Percentiles rank a stretch among this genome's conserved stretches.
Conservation (phyloP, 2,888 invertebrate species). For the Ephialtes manifestator region DNA sequence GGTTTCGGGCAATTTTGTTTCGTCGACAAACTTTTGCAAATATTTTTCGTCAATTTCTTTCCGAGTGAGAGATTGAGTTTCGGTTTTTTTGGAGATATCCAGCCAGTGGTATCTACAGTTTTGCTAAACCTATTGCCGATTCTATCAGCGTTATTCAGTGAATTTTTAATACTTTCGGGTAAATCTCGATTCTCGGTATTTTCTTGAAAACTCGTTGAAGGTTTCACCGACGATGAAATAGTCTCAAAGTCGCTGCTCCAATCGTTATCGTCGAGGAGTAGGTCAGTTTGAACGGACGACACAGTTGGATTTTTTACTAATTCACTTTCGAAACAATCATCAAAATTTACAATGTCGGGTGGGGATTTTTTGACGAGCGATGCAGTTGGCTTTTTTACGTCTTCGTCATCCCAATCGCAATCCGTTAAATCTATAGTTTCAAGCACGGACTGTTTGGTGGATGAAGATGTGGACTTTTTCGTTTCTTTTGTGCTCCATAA, state of each 20-base stretch:
- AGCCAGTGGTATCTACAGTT: constrained; percentile 23
- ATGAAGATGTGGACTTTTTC: not conserved
- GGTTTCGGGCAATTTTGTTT: not conserved
- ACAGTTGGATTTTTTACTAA: not conserved
- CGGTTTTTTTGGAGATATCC: constrained; percentile 50
- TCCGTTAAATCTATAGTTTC: not conserved
- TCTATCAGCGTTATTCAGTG: not conserved
- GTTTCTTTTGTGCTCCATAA: constrained; percentile 1
- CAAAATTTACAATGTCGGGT: not conserved
- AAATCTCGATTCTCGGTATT: not conserved
- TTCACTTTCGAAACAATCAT: not conserved
- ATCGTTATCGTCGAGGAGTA: constrained; percentile 70
- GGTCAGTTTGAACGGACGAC: constrained; percentile 25
- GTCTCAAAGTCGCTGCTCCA: constrained; percentile 77
- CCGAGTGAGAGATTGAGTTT: constrained; percentile 48
- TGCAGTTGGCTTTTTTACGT: not conserved
- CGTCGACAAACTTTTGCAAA: constrained; percentile 20
- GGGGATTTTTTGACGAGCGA: not conserved
- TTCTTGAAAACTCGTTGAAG: constrained; percentile 6
- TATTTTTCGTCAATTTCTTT: constrained; percentile 50
- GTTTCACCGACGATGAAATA: not conserved
- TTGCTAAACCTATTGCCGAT: constrained; percentile 1
- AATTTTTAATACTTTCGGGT: not conserved
- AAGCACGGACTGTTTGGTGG: not conserved
- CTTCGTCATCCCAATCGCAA: not conserved